A percentile compares a stretch with the other conserved stretches of the same genome.
phyloP scores from a whole-genome alignment of 2,113 vertebrate species.

The Beaufortia kweichowensis region DNA sequence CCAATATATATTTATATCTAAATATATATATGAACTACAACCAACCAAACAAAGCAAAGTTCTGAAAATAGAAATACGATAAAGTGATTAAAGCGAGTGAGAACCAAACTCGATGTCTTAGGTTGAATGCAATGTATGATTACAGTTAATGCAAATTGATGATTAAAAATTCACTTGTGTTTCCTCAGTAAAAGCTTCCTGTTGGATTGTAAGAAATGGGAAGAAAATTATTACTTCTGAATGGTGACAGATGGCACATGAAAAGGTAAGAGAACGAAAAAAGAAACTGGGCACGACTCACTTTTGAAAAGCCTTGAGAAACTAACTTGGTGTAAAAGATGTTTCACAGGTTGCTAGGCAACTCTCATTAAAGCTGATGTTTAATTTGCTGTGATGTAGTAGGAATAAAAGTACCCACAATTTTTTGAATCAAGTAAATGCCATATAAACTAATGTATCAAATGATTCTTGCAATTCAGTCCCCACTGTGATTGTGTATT shows the following conservation, averaged over 20 bases:
- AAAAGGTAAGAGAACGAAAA: constrained; percentile 58
- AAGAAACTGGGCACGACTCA: constrained; percentile 51
- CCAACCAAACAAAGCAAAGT: too few species aligned
- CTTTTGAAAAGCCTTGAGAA: constrained; percentile 55
- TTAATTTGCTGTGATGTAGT: constrained; percentile 49
- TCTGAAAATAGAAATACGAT: too few species aligned
- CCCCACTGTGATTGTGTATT: not conserved
- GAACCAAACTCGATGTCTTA: not conserved
- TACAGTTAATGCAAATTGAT: constrained; percentile 50
- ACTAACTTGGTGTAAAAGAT: constrained; percentile 60
- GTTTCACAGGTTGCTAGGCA: constrained; percentile 72
- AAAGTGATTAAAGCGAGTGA: too few species aligned
- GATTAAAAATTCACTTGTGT: constrained; percentile 62
- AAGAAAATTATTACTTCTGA: constrained; percentile 57
- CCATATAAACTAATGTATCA: not conserved
- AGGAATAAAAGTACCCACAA: constrained; percentile 45
- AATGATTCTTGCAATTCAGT: not conserved
- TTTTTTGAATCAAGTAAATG: constrained; percentile 46
- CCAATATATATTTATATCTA: too few species aligned
- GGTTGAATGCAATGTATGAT: constrained; percentile 7
- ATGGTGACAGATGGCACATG: constrained; percentile 70
- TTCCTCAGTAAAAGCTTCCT: constrained; percentile 52
- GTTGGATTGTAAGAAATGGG: constrained; percentile 59
- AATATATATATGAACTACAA: too few species aligned
- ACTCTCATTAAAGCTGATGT: constrained; percentile 65